Base-by-base conservation (phyloP, 2,113 vertebrate genomes). In the Rhynchopsitta pachyrhyncha region DNA sequence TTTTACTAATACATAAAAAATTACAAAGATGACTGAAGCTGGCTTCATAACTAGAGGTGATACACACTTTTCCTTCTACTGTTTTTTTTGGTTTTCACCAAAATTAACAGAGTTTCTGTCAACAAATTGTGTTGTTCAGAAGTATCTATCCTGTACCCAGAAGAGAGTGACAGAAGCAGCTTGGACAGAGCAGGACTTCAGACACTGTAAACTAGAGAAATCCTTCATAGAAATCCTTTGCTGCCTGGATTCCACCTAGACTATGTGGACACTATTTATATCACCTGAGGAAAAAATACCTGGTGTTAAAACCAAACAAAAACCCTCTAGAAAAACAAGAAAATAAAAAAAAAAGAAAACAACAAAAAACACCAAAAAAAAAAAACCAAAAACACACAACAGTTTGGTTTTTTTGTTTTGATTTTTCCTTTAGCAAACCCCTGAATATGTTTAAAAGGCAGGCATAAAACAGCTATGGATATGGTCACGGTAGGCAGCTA, bases 401-500 rank as follows among this genome's bases (percentile, higher is more conserved):
- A 10, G 10, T 22, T 80, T 59, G 9, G 0, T 0, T 5, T 35
- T 35, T 62, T 8, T 1, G 17, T 1, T 22, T 62, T 10, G 16
- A 42, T 1, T 24, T 66, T 91, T 89, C 35, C 42, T 82, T 82
- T 29, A 76, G 33, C 7, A 85, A 55, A 1, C 0, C 11, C 16
- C 14, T 70, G 49, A 90, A 94, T 77, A 80, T 41, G 18, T 53
- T 77, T 50, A 80, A 37, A 74, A 81, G 22, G n/a, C 11, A 49
- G 33, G 70, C 20, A 63, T 70, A 77, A 80, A 81, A 37, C 42
- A 88, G 39, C 53, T 88, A 62, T 13, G 5, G 27, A 52, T 79
- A 76, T 3, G 2, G 17, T 46, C 57, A 49, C 20, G 6, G n/a
- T 59, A 73, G 39, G 39, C 11, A 62, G 49, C 22, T 77, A 66